Conservation (phyloP, 2,888 invertebrate genomes). For the Leucania comma region DNA sequence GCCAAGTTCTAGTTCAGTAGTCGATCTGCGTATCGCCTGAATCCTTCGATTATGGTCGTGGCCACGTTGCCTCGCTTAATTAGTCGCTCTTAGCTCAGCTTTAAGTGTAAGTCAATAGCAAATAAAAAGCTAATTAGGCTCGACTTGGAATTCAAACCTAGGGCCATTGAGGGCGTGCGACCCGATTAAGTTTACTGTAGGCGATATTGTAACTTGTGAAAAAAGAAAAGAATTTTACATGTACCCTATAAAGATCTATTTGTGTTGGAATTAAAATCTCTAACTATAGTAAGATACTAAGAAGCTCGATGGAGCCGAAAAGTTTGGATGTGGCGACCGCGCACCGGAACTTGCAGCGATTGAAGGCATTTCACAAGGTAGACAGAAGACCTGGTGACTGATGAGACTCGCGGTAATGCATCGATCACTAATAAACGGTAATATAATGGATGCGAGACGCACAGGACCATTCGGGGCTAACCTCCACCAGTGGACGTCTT, state of each 20-base stretch:
- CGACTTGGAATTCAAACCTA: conserved; percentile 47
- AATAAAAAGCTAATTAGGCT: conserved; percentile 57
- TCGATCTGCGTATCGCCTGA: conserved; percentile 8
- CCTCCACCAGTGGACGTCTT: too few species aligned
- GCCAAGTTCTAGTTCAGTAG: conserved; percentile 2
- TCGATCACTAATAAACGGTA: too few species aligned
- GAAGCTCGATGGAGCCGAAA: too few species aligned
- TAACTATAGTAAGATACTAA: neutral
- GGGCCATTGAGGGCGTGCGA: conserved; percentile 44
- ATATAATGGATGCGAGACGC: too few species aligned
- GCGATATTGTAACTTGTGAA: conserved; percentile 17
- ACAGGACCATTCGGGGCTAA: too few species aligned
- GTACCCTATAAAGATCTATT: neutral
- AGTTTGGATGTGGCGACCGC: too few species aligned
- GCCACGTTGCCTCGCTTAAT: conserved; percentile 37
- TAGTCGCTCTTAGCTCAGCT: conserved; percentile 41
- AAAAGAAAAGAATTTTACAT: conserved; percentile 11
- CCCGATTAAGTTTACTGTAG: conserved; percentile 28
- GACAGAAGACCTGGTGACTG: too few species aligned
- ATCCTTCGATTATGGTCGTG: conserved; percentile 31
- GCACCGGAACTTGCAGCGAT: too few species aligned
- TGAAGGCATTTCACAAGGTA: too few species aligned
- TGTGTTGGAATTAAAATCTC: neutral
- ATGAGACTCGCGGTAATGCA: too few species aligned
- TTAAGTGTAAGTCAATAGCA: conserved; percentile 56